Conservation (phyloP, 2,797 vertebrate species). For the Carduelis carduelis region DNA sequence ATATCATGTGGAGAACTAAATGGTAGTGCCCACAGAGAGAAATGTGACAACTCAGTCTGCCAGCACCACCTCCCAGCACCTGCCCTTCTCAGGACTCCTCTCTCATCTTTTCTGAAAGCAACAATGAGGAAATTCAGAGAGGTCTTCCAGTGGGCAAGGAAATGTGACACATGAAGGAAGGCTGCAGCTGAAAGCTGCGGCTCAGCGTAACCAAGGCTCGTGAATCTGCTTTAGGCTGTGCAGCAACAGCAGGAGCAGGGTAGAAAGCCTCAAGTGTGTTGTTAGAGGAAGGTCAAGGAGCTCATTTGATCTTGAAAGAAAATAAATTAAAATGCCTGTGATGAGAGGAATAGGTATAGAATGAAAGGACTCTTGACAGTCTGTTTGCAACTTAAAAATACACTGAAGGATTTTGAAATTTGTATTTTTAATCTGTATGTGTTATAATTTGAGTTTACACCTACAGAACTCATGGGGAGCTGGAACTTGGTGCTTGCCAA, state of each 20-base stretch:
- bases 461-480: accelerated
- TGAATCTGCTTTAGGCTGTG: neutral
- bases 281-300: neutral
- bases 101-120: neutral
- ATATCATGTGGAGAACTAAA: neutral
- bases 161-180: neutral
- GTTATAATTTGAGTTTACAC: neutral
- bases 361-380: neutral
- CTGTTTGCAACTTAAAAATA: neutral
- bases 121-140: neutral
- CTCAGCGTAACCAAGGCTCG: accelerated
- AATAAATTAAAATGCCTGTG: neutral
- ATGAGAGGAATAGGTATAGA: neutral
- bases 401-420: neutral
- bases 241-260: neutral
- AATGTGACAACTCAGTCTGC: accelerated
- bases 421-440: neutral
- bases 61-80: neutral
- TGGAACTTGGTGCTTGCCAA: neutral
- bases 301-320: neutral
- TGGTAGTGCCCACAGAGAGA: neutral
- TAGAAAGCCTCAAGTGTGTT: neutral
- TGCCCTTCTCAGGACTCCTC: neutral
- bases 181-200: neutral
- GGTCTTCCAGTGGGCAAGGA: neutral